phyloP scores from a whole-genome alignment of 2,113 vertebrate species.

The Tragulus kanchil region DNA sequence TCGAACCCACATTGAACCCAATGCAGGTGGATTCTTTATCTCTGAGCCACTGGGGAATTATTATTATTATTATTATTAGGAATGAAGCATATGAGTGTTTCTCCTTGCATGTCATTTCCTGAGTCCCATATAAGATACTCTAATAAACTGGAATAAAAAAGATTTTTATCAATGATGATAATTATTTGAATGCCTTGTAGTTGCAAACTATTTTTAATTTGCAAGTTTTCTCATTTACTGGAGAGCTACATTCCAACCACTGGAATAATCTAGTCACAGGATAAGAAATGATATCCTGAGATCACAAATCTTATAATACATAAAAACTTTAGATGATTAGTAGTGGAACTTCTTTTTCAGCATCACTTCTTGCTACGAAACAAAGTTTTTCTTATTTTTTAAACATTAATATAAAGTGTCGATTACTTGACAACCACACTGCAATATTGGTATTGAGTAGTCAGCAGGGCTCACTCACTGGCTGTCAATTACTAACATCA shows the following conservation, averaged over 20 bases:
- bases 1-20: background rate
- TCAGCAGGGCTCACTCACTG: background rate
- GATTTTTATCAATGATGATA: background rate
- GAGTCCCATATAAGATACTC: background rate
- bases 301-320: background rate
- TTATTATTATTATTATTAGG: too few species aligned
- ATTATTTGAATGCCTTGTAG: background rate
- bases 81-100: background rate
- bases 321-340: background rate
- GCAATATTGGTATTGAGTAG: background rate
- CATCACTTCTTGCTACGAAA: background rate
- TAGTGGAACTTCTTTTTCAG: background rate
- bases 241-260: background rate
- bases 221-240: background rate
- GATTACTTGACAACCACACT: background rate
- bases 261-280: background rate
- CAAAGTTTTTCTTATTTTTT: background rate
- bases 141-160: background rate
- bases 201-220: constrained; percentile 5
- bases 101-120: background rate
- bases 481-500: background rate
- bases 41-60: background rate
- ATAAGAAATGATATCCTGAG: background rate
- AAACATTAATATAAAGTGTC: background rate
- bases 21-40: background rate